phyloP scores from a whole-genome alignment of 2,888 invertebrate species.

The Thymelicus acteon region DNA sequence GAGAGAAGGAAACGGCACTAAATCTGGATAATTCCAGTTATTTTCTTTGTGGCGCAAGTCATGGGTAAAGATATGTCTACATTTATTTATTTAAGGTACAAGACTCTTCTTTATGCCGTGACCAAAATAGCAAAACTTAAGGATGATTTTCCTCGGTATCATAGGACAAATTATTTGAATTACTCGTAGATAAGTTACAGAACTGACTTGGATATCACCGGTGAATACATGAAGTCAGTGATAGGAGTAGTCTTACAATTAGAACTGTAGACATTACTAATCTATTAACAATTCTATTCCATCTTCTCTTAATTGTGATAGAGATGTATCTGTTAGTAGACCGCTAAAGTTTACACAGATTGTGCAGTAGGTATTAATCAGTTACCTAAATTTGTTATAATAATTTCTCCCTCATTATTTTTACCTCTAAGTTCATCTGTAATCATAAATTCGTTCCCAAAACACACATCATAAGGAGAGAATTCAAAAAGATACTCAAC shows the following conservation, averaged over 20 bases:
- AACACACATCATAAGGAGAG: slow-evolving; percentile 11
- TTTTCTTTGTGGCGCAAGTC: neutral
- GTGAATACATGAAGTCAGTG: too few relatives aligned
- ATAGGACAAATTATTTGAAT: too few relatives aligned
- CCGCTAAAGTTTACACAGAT: neutral
- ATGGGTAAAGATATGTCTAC: neutral
- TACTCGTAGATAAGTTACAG: too few relatives aligned
- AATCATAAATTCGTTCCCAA: slow-evolving; percentile 15
- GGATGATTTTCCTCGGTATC: too few relatives aligned
- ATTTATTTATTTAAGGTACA: neutral
- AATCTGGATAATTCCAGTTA: neutral
- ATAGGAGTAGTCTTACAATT: too few relatives aligned
- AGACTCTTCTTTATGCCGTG: too few relatives aligned
- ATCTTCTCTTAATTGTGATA: too few relatives aligned
- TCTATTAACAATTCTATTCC: too few relatives aligned
- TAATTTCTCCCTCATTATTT: neutral
- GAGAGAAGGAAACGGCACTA: neutral
- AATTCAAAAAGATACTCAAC: slow-evolving; percentile 16
- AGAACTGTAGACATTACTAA: too few relatives aligned
- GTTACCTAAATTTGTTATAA: neutral
- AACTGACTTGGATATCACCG: too few relatives aligned
- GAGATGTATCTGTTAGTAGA: too few relatives aligned
- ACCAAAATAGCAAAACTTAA: too few relatives aligned
- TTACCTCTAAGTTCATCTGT: neutral
- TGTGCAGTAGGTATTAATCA: neutral